Percentiles rank a stretch among this genome's conserved stretches.
Conservation (phyloP, 1,140 invertebrate species). For the Apis cerana region DNA sequence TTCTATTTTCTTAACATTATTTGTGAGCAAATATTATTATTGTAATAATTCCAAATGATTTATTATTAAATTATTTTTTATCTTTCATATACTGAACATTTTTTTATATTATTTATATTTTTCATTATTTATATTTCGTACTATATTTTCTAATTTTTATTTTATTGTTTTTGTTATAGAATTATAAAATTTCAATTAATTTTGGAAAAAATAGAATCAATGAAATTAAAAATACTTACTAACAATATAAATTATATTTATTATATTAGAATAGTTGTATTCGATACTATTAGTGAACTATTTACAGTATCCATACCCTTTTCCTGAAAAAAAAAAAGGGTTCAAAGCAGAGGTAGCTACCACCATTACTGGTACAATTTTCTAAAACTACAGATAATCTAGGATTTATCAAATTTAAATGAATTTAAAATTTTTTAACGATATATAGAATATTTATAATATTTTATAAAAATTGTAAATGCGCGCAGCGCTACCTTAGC, state of each 20-base stretch:
- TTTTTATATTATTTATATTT: no score
- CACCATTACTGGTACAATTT: not conserved
- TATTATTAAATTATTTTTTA: not conserved
- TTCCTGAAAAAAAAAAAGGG: not conserved
- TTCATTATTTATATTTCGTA: not conserved
- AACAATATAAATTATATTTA: not conserved
- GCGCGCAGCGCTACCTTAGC: slow-evolving; percentile 25
- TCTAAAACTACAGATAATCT: not conserved
- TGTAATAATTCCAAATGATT: not conserved
- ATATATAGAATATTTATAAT: no score
- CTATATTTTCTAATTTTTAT: not conserved
- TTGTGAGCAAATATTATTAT: not conserved
- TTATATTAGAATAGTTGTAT: slow-evolving; percentile 9
- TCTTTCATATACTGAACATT: no score
- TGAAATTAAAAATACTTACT: not conserved
- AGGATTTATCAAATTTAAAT: not conserved
- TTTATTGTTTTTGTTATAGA: not conserved
- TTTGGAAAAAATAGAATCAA: not conserved
- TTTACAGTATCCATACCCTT: slow-evolving; percentile 17
- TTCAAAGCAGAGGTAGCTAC: slow-evolving; percentile 8
- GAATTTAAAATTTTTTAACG: not conserved
- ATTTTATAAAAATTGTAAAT: not conserved
- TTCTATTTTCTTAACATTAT: no score
- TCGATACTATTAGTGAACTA: slow-evolving; percentile 14
- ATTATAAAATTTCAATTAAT: not conserved